phyloP scores from a whole-genome alignment of 2,888 invertebrate species.

The Drepana falcataria region DNA sequence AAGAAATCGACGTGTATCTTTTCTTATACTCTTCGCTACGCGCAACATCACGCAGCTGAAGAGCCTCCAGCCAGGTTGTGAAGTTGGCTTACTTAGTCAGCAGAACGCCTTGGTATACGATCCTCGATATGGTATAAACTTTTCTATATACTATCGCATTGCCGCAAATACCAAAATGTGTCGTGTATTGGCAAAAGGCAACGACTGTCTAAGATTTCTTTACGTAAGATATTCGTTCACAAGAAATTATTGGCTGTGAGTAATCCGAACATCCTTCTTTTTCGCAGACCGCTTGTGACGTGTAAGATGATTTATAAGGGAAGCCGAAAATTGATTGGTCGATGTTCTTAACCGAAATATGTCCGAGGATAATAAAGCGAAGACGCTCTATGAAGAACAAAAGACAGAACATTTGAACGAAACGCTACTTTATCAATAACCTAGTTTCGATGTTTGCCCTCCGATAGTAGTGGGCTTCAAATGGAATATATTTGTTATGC shows the following conservation, averaged over 20 bases:
- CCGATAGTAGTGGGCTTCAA: not conserved
- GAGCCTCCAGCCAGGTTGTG: no score
- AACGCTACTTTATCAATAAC: conserved; percentile 19
- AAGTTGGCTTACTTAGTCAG: no score
- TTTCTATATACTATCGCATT: no score
- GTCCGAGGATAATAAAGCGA: conserved; percentile 47
- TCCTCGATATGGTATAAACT: no score
- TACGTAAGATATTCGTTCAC: conserved; percentile 11
- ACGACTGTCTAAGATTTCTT: not conserved
- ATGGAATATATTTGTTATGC: conserved; percentile 1
- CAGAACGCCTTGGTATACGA: no score
- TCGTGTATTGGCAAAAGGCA: no score
- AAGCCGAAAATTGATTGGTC: conserved; percentile 63
- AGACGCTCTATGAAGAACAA: conserved; percentile 26
- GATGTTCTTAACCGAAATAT: conserved; percentile 46
- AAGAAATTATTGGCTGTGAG: conserved; percentile 35
- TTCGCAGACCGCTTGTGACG: conserved; percentile 35
- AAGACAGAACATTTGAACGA: conserved; percentile 23
- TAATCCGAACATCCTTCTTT: conserved; percentile 43
- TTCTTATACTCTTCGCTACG: no score
- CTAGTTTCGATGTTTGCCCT: conserved; percentile 10
- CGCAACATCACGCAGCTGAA: no score
- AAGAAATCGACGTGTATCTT: no score
- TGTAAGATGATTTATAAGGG: conserved; percentile 65
- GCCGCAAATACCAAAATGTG: no score